Base-by-base conservation (phyloP, 2,113 vertebrate genomes). In the Hepsetus odoe region DNA sequence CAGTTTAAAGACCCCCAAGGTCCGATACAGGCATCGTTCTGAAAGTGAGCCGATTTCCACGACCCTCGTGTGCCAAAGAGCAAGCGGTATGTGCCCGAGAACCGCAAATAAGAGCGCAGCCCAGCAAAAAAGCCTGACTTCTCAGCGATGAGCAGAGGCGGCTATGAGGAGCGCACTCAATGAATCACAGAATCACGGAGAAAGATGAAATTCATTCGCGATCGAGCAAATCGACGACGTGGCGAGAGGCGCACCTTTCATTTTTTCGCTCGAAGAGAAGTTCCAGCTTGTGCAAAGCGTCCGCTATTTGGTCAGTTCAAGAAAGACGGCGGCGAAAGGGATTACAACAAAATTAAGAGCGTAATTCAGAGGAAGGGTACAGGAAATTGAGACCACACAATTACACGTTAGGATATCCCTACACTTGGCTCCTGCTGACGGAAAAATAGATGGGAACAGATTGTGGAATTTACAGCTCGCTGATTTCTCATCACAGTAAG, bases 41-140 rank as follows among this genome's bases (percentile, higher is more conserved):
- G 40, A 55, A 20, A 51, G 44, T 26, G 73, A 74, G 38, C 30
- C 5, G 32, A 28, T 46, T 40, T 22, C 58, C 22, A 24, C 11
- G 56, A 28, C 40, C 42, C 56, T 24, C 30, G 10, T 62, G 26
- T 56, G 32, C 40, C 16, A 61, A 61, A 49, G 40, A 78, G 40
- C 53, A 73, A 40, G n/a, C n/a, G n/a, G n/a, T 62, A 80, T 80
- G 78, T 84, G 78, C 74, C 74, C 56, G 70, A 84, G 70, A 80
- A 81, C 56, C 22, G 32, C 9, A 58, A 40, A 42, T 64, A 44
- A 79, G 56, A 76, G 28, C 3, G 24, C 30, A 20, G 30, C 28
- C 56, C 12, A 55, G 51, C 51, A 22, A 55, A 55, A 59, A 30
- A 68, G 40, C 18, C 24, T 40, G 22, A 46, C 61, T 38, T n/a